Evolutionary conservation across 1,140 invertebrate genomes (phyloP).

Genomic region (Frieseomelitta varia): DNA sequence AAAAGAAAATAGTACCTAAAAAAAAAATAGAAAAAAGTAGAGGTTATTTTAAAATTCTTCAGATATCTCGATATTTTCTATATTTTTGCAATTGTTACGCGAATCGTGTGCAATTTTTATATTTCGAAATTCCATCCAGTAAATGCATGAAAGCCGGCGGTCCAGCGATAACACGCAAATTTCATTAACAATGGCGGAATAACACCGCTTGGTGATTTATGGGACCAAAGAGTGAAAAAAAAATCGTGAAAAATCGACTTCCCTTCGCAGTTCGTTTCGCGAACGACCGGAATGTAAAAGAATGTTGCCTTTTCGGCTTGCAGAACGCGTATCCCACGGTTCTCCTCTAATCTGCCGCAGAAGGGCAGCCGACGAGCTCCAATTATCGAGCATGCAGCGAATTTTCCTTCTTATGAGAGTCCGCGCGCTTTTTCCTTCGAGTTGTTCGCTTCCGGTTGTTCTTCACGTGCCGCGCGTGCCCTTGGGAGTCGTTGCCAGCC

Average conservation of each 20-base stretch:
- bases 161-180: neutral
- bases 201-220: neutral
- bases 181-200: neutral
- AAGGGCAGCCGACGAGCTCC: neutral
- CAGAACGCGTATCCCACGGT: too few species aligned
- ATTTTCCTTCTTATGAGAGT: conserved; percentile 25
- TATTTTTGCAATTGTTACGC: too few species aligned
- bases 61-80: too few species aligned
- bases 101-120: too few species aligned
- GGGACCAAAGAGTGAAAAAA: neutral
- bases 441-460: conserved; percentile 43
- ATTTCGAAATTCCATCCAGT: too few species aligned
- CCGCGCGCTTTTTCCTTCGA: conserved; percentile 39
- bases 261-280: neutral
- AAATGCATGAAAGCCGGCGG: too few species aligned
- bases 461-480: conserved; percentile 18
- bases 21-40: too few species aligned
- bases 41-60: too few species aligned
- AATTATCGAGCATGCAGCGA: conserved; percentile 39
- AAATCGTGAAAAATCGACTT: neutral
- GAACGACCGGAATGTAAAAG: neutral
- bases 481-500: conserved; percentile 47
- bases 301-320: neutral
- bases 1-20: too few species aligned
- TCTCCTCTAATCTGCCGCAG: neutral